A percentile compares a stretch with the other conserved stretches of the same genome.
phyloP scores from a whole-genome alignment of 2,113 vertebrate species.

The Plecturocebus donacophilus region DNA sequence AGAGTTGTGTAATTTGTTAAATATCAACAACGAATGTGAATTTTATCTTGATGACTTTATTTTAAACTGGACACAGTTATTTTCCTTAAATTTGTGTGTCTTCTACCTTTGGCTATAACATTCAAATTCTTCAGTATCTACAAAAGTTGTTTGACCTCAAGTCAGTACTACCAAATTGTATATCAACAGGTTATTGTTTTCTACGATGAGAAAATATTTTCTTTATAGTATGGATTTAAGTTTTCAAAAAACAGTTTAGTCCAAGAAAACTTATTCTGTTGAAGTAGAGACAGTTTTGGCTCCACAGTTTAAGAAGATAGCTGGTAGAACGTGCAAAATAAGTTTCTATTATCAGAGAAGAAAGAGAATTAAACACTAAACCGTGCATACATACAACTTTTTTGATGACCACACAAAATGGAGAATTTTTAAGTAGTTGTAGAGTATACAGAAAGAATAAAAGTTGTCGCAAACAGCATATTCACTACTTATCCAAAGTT shows the following conservation, averaged over 20 bases:
- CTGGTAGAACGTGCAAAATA: background rate
- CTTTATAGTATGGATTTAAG: background rate
- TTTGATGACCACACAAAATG: background rate
- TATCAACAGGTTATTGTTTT: background rate
- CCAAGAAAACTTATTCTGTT: background rate
- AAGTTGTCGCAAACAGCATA: background rate
- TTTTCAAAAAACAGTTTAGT: background rate
- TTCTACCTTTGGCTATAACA: background rate
- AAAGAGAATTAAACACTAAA: background rate
- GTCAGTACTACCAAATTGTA: background rate
- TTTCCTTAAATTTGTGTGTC: background rate
- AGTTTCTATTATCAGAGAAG: background rate
- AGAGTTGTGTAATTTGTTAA: background rate
- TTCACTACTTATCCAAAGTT: background rate
- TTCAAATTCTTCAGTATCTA: background rate
- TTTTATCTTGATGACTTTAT: background rate
- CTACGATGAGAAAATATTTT: background rate
- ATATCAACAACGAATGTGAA: background rate
- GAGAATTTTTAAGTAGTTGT: background rate
- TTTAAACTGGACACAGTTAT: background rate
- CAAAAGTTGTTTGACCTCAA: background rate
- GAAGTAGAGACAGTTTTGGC: background rate
- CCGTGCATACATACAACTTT: background rate
- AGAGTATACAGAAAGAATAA: background rate
- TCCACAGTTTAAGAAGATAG: background rate